Percentiles rank a stretch among this genome's conserved stretches.
Evolutionary conservation across 2,797 vertebrate species (phyloP).

Genomic region (Neosalanx taihuensis): DNA sequence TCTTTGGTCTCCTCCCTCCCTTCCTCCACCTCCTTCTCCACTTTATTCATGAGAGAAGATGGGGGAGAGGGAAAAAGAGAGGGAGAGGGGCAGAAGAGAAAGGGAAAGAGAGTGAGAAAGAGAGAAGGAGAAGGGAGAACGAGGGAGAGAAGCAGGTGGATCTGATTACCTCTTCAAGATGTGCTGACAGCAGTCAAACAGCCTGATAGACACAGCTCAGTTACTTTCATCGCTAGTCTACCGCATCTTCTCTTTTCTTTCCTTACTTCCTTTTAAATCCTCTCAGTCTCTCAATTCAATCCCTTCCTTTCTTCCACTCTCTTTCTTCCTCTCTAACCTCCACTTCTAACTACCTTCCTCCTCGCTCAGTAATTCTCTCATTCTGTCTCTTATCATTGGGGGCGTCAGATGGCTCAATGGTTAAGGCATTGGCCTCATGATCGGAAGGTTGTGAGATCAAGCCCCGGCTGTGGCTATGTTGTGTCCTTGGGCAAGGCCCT

Average conservation of each 20-base stretch:
- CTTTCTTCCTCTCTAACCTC: background rate
- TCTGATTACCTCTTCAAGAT: background rate
- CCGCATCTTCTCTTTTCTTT: background rate
- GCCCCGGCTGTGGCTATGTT: too few species aligned
- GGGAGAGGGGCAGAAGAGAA: background rate
- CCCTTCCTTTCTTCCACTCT: background rate
- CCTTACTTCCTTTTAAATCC: background rate
- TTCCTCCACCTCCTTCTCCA: too few species aligned
- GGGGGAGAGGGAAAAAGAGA: background rate
- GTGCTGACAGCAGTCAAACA: background rate
- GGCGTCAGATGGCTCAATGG: too few species aligned
- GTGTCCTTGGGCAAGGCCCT: too few species aligned
- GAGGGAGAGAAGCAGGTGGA: background rate
- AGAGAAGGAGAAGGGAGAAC: conserved; percentile 1
- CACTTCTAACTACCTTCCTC: background rate
- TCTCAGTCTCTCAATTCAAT: background rate
- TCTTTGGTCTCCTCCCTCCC: too few species aligned
- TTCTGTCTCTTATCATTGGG: background rate
- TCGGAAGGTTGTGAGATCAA: too few species aligned
- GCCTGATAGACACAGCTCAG: background rate
- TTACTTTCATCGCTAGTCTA: background rate
- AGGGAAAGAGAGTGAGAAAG: background rate
- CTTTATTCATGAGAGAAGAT: background rate
- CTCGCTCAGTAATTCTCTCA: background rate
- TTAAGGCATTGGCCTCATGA: too few species aligned